These are phyloP conservation scores for Euura lappo DNA, from an alignment of 1,140 invertebrate genomes.

Conservation along the genomic window DNA sequence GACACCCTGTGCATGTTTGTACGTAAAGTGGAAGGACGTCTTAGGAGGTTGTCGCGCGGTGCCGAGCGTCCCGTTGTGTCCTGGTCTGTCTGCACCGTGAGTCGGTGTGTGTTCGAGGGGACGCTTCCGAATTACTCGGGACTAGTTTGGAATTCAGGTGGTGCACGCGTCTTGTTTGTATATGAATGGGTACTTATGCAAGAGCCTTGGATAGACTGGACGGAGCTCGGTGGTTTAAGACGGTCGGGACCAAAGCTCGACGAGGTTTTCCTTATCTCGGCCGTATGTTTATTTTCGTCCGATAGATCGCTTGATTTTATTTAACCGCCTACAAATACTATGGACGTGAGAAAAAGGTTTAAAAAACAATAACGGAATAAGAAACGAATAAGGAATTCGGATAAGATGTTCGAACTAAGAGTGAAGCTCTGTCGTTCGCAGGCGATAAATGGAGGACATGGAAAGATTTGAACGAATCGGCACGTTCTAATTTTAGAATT, in stretches of 20 bases:
- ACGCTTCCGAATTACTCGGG: slow-evolving; percentile 6
- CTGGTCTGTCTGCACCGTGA: not conserved
- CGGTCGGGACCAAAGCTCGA: not conserved
- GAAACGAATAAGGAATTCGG: slow-evolving; percentile 3
- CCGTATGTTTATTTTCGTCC: not conserved
- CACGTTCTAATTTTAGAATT: slow-evolving; percentile 1
- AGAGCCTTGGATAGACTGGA: not conserved
- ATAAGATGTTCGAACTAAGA: slow-evolving; percentile 4
- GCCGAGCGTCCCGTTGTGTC: not conserved
- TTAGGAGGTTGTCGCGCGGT: not conserved
- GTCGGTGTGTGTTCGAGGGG: not conserved
- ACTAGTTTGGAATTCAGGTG: slow-evolving; percentile 1
- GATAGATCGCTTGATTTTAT: slow-evolving; percentile 5
- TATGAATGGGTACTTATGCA: slow-evolving; percentile 7
- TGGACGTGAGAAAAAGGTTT: not conserved
- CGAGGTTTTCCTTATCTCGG: not conserved
- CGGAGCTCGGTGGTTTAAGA: not conserved
- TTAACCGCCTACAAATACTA: not conserved
- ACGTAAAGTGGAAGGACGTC: not conserved
- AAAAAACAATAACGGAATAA: not conserved
- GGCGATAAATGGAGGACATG: not conserved
- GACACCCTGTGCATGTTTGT: not conserved
- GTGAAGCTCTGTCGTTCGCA: not conserved
- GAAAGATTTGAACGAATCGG: not conserved
- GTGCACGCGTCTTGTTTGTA: slow-evolving; percentile 3